Evolutionary conservation across 2,888 invertebrate genomes (phyloP).

Genomic region (Nymphalis polychloros): DNA sequence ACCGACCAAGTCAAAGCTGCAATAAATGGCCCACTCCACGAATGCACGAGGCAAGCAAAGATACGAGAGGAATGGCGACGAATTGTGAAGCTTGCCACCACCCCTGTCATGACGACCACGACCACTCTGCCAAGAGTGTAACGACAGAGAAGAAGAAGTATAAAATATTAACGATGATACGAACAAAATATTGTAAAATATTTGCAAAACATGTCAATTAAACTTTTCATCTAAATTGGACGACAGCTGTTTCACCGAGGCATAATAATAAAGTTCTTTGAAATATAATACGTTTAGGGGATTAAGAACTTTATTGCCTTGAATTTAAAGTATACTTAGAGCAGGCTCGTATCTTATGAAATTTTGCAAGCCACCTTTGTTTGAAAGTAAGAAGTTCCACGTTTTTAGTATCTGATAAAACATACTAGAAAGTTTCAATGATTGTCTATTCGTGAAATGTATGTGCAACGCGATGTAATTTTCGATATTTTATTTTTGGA

Average conservation of each 20-base stretch:
- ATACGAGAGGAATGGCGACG: too few species aligned
- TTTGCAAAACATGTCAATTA: constrained; percentile 5
- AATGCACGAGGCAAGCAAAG: too few species aligned
- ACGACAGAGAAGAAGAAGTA: too few species aligned
- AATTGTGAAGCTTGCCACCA: too few species aligned
- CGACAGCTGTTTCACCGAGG: constrained; percentile 26
- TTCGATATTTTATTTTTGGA: too few species aligned
- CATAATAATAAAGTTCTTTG: constrained; percentile 17
- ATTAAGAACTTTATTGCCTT: constrained; percentile 15
- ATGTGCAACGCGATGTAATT: neutral
- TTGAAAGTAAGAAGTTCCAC: constrained; percentile 22
- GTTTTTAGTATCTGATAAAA: too few species aligned
- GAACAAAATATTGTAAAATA: neutral
- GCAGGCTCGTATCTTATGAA: constrained; percentile 9
- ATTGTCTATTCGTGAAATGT: neutral
- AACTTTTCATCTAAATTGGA: constrained; percentile 25
- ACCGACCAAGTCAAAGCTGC: too few species aligned
- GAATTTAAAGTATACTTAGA: constrained; percentile 24
- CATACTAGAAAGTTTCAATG: neutral
- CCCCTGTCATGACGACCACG: too few species aligned
- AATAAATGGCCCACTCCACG: too few species aligned
- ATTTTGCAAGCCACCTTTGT: constrained; percentile 16
- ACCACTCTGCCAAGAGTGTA: too few species aligned
- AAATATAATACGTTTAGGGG: constrained; percentile 19
- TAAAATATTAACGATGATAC: neutral